Conservation (phyloP, 2,888 invertebrate genomes). For the Lochmaea crataegi region DNA sequence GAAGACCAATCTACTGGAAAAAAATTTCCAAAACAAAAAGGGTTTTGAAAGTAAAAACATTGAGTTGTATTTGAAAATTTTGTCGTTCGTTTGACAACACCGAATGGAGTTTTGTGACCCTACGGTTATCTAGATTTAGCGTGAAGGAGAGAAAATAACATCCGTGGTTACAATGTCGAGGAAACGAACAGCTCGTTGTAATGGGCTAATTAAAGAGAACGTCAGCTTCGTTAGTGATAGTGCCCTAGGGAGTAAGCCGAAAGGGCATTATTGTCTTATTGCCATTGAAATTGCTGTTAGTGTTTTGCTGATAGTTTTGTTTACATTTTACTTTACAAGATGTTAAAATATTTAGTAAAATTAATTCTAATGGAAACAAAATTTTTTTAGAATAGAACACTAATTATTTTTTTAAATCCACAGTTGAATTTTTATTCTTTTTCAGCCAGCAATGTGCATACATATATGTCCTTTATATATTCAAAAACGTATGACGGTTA, state of each 20-base stretch:
- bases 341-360: slow-evolving; percentile 6
- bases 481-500: background rate
- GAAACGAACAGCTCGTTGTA: slow-evolving; percentile 53
- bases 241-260: slow-evolving; percentile 42
- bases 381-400: too few species aligned
- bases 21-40: too few species aligned
- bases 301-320: slow-evolving; percentile 31
- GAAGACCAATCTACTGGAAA: too few species aligned
- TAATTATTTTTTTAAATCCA: background rate
- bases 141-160: slow-evolving; percentile 35
- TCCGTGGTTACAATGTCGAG: slow-evolving; percentile 51
- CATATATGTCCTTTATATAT: background rate
- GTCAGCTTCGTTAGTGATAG: slow-evolving; percentile 53
- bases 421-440: background rate
- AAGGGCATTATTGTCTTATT: slow-evolving; percentile 33
- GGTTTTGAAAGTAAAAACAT: too few species aligned
- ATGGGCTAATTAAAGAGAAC: slow-evolving; percentile 56
- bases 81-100: background rate
- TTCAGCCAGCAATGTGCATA: background rate
- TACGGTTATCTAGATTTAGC: background rate
- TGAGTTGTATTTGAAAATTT: too few species aligned
- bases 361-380: background rate
- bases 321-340: slow-evolving; percentile 25
- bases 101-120: background rate
- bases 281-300: slow-evolving; percentile 29